phyloP scores from a whole-genome alignment of 23 tunicate genomes.

The Styela clava region DNA sequence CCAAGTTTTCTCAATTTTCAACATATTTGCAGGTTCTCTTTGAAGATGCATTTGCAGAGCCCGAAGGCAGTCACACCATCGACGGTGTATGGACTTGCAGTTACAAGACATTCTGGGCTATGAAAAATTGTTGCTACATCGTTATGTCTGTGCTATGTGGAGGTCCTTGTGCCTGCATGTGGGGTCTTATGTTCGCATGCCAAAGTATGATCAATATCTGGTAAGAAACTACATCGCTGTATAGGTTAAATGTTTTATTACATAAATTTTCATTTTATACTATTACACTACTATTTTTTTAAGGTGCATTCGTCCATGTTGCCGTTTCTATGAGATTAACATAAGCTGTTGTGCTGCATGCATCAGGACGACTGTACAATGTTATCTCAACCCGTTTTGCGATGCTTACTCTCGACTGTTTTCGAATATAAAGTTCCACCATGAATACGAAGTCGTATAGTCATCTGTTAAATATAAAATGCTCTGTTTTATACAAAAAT shows the following conservation, averaged over 20 bases:
- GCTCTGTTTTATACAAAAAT: too few species aligned
- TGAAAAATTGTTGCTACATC: conserved; percentile 61
- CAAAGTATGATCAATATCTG: conserved; percentile 62
- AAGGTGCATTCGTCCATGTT: conserved; percentile 49
- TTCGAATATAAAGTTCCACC: conserved; percentile 41
- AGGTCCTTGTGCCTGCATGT: conserved; percentile 66
- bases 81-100: conserved; percentile 67
- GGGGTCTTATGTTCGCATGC: conserved; percentile 61
- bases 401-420: conserved; percentile 42
- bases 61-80: conserved; percentile 62
- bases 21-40: conserved; percentile 55
- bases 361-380: conserved; percentile 31
- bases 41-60: conserved; percentile 77
- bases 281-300: not conserved
- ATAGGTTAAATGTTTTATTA: not conserved
- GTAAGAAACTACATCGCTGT: conserved; percentile 16
- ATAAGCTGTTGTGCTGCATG: conserved; percentile 33
- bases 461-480: too few species aligned
- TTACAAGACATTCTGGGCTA: conserved; percentile 49
- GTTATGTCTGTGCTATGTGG: conserved; percentile 54
- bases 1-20: too few species aligned
- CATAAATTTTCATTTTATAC: not conserved
- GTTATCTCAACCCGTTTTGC: conserved; percentile 40
- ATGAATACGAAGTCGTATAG: conserved; percentile 59
- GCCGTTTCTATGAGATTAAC: conserved; percentile 25